Percentiles rank a stretch among this genome's conserved stretches.
These are phyloP conservation scores for Gobionotothen gibberifrons DNA, from an alignment of 2,797 vertebrate genomes.

Conservation along the genomic window DNA sequence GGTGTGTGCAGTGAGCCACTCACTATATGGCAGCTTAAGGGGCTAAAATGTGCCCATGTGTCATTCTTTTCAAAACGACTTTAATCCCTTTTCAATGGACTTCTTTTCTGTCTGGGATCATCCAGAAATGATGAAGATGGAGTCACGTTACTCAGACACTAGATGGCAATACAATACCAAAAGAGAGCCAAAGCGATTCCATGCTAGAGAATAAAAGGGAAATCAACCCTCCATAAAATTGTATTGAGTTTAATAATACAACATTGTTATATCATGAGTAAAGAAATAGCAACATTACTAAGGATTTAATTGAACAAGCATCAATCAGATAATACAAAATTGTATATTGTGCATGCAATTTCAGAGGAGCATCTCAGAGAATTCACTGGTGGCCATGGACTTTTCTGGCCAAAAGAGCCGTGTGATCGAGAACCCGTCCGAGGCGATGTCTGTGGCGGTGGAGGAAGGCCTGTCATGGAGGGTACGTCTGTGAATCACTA, in stretches of 20 bases:
- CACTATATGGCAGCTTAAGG: conserved; percentile 67
- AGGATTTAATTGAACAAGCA: background rate
- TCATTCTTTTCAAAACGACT: conserved; percentile 63
- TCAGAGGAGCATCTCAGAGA: conserved; percentile 98
- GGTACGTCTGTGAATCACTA: conserved; percentile 77
- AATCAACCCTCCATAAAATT: conserved; percentile 6
- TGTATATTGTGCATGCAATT: conserved; percentile 42
- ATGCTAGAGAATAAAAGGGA: conserved; percentile 3
- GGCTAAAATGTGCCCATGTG: conserved; percentile 66
- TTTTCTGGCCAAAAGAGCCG: conserved; percentile 96
- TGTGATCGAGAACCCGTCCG: conserved; percentile 96
- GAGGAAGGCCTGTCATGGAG: conserved; percentile 97
- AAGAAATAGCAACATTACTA: background rate
- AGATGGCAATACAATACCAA: conserved; percentile 78
- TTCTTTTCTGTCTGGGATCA: conserved; percentile 57
- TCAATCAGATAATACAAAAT: background rate
- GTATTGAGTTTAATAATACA: background rate
- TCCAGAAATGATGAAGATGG: conserved; percentile 58
- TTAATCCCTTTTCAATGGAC: conserved; percentile 60
- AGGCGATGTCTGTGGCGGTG: conserved; percentile 94
- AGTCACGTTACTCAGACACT: conserved; percentile 69
- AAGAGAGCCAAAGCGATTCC: conserved; percentile 1
- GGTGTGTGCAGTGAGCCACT: conserved; percentile 56
- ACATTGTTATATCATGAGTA: background rate
- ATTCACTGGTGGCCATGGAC: conserved; percentile 98